Evolutionary conservation across 1,140 invertebrate genomes (phyloP).

Genomic region (Paralvinella palmiformis): DNA sequence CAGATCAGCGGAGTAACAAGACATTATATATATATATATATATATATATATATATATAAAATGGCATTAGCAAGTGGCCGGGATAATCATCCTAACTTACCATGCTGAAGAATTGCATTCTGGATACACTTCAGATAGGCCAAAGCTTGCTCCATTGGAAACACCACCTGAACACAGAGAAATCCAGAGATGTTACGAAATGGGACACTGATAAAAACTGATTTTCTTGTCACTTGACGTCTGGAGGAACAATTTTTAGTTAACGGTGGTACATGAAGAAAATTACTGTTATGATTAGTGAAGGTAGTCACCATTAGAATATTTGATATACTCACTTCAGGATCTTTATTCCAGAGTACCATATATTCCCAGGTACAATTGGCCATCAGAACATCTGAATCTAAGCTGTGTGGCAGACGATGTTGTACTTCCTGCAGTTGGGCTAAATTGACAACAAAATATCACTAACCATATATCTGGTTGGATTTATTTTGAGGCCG

Average conservation of each 20-base stretch:
- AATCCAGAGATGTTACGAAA: too few relatives aligned
- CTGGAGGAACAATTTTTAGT: too few relatives aligned
- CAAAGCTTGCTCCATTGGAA: conserved; percentile 29
- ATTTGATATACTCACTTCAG: conserved; percentile 51
- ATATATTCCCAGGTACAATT: conserved; percentile 88
- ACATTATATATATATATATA: too few relatives aligned
- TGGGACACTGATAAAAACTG: too few relatives aligned
- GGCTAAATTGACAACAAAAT: conserved; percentile 35
- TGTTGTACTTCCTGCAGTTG: conserved; percentile 30
- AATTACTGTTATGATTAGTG: too few relatives aligned
- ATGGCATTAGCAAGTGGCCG: too few relatives aligned
- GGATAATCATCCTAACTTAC: conserved; percentile 28
- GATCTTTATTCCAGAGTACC: conserved; percentile 74
- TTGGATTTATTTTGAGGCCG: too few relatives aligned
- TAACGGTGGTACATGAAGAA: too few relatives aligned
- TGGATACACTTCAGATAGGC: conserved; percentile 43
- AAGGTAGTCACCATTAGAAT: conserved; percentile 51
- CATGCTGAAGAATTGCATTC: conserved; percentile 47
- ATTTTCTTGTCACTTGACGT: too few relatives aligned
- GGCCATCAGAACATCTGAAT: conserved; percentile 67
- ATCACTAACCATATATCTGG: too few relatives aligned
- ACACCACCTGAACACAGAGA: conserved; percentile 32
- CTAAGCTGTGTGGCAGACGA: conserved; percentile 79
- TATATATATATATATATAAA: too few relatives aligned
- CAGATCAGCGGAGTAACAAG: too few relatives aligned